Base-by-base conservation (phyloP, 2,797 vertebrate species). In the Buphagus erythrorhynchus region DNA sequence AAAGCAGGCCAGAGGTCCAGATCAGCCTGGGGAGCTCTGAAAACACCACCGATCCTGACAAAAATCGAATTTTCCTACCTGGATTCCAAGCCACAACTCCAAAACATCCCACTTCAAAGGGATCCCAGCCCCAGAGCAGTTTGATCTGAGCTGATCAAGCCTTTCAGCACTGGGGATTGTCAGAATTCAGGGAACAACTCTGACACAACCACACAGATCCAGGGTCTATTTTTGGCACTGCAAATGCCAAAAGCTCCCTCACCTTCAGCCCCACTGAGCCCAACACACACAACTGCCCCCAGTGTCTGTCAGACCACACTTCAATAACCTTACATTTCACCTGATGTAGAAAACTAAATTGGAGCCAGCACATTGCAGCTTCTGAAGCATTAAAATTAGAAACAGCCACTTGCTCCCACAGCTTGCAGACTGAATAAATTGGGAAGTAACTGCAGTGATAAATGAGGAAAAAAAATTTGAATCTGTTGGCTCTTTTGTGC, bases 231-330 rank as follows among this genome's bases (percentile, higher is more conserved):
- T 79, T 0, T 22, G 69, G 65, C 31, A 7, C 35, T 21, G 54
- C 24, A 73, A 91, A 83, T 40, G 46, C 55, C 85, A 86, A 67
- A 57, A 61, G 8, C 33, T 38, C 40, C 31, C 55, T 58, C 83
- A 46, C 40, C 75, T 69, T 69, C 68, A 46, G n/a, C 72, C 36
- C 13, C 31, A 5, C 48, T 2, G 43, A 67, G 69, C 29, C 28
- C 49, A 49, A 31, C 31, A 36, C 25, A 62, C 26, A 66, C 26
- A n/a, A 19, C 8, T 63, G 36, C 80, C 67, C 36, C n/a, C 49
- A 48, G 40, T 0, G 2, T 3, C n/a, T 20, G 21, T 2, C n/a
- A 57, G 18, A 11, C 17, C 66, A 81, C 36, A 2, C 35, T 38
- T 28, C 4, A 19, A 14, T 6, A 45, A 35, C 65, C 61, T 55